phyloP scores from a whole-genome alignment of 37 sponge, comb jelly and placozoan species.

The Theonella swinhoei region DNA sequence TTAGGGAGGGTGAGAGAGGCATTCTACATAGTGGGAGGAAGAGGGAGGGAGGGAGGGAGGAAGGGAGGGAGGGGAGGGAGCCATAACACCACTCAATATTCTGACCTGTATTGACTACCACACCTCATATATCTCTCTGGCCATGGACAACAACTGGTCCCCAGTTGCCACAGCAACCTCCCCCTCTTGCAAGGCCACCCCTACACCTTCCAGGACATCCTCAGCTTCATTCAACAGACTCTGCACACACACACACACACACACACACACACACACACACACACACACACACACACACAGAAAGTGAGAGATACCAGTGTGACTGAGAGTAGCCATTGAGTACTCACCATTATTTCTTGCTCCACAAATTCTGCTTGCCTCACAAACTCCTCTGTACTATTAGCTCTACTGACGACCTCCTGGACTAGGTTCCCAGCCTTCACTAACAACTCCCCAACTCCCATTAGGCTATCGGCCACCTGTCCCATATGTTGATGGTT shows the following conservation, averaged over 20 bases:
- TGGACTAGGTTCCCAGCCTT: no score
- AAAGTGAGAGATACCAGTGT: no score
- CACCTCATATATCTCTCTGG: neutral
- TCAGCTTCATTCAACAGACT: neutral
- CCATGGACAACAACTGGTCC: neutral
- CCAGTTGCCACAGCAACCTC: neutral
- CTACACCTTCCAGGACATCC: neutral
- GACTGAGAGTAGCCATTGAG: neutral
- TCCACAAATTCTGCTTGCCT: no score
- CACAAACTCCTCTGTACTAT: no score
- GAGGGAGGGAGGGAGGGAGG: neutral
- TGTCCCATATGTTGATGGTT: neutral
- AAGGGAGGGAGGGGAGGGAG: constrained; percentile 10
- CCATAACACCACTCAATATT: neutral
- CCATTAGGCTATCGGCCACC: neutral
- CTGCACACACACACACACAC: no score
- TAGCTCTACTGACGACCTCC: no score
- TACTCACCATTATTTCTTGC: no score
- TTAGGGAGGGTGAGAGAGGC: neutral
- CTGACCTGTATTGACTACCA: neutral
- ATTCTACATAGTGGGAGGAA: neutral
- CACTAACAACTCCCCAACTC: neutral
- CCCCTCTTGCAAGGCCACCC: neutral
- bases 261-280: no score
- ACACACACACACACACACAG: no score